Base-by-base conservation (phyloP, 2,797 vertebrate genomes). In the Propithecus perrieri region DNA sequence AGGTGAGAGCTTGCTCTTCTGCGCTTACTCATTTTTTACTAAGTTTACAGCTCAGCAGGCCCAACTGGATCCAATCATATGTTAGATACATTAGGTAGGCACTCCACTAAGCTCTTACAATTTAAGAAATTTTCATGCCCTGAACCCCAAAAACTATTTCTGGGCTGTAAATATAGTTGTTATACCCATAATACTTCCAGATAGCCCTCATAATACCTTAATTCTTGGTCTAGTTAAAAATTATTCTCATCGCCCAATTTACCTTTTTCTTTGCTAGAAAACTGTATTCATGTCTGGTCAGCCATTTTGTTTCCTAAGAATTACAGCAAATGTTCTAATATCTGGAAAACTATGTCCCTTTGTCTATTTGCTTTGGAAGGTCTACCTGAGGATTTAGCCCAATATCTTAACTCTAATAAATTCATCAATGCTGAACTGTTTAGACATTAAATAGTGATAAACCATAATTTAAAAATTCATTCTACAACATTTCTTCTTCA, bases 381-480 rank as follows among this genome's bases (percentile, higher is more conserved):
- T 48, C 38, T 65, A 72, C 12, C 53, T 43, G 41, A 87, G 4
- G 46, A 87, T 85, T 71, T 69, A 92, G 18, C 15, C 5, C 72
- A 76, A 10, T 38, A 89, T 43, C 28, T 94, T 95, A 91, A 80
- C 28, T 90, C n/a, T 87, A 91, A 93, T 15, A 53, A 81, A 57
- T 75, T n/a, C 10, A 71, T 76, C 12, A 46, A 43, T 69, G 22
- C 11, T 80, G 75, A 86, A 35, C 61, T 86, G 43, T 87, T 61
- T 86, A 33, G 24, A 95, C 24, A 69, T 24, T 79, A 76, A 50
- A 50, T 80, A 72, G 15, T 81, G 18, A 41, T 72, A 79, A 65
- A 85, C 14, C 18, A 75, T 85, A 8, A 50, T 71, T 92, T 69
- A 81, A 84, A 33, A 7, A 85, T 79, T 76, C 79, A 38, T 88